Base-by-base conservation (phyloP, 2,888 invertebrate genomes). In the Brassicogethes aeneus region DNA sequence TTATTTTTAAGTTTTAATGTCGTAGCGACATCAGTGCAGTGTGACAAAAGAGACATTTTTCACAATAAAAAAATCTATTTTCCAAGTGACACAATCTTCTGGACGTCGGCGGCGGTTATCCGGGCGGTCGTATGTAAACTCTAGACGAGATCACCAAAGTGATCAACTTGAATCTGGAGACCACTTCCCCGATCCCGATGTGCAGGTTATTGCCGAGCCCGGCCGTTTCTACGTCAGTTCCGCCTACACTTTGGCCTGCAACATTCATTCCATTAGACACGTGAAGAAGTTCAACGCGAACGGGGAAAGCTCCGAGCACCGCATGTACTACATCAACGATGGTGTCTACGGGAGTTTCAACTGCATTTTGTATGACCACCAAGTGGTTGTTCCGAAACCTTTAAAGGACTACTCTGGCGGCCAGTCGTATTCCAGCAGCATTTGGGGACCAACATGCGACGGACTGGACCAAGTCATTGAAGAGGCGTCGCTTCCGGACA, bases 311-410 rank as follows among this genome's bases (percentile, higher is more conserved):
- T 5, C 13, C 32, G 54, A 57, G 61, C 72, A 75, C 54, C 70
- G 76, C 65, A 96, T 96, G 95, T 97, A 97, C 70, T 97, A 94
- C 73, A 85, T 99, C 60, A 97, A 97, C 70, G 97, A 99, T 69
- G 97, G 99, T 3, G 93, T 99, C 43, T 99, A 99, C 69, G 96
- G 97, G 42, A 94, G 94, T 42, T 99, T 99, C 77, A 97, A 97
- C 74, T 94, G 93, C 71, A 77, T 95, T 55, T 75, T 97, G 23
- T 96, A 90, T 59, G 97, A 99, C 69, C 94, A 96, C 66, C 87
- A 89, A 55, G 74, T 76, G 30, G 86, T 91, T 5, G 71, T 70
- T 38, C 84, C 91, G 2, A 63, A 75, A 43, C 82, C 85, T 16
- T 71, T 90, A 10, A 73, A 79, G 40, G 55, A 60, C 30, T 47